Conservation (phyloP, 2,888 invertebrate genomes). For the Lacanobia oleracea region DNA sequence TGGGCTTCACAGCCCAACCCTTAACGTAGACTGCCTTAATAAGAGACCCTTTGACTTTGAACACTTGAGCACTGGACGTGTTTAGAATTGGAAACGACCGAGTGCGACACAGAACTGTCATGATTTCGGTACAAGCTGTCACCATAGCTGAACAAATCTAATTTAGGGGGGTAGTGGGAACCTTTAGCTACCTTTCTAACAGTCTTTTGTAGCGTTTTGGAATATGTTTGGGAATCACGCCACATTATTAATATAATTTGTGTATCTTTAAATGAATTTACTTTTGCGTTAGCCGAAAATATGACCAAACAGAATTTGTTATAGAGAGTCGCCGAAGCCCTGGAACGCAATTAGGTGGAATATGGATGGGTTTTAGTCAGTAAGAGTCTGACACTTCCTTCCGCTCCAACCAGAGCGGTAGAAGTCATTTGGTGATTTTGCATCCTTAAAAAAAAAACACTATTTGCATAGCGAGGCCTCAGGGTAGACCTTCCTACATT, state of each 20-base stretch:
- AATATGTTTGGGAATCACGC: background rate
- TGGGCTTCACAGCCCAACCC: constrained; percentile 8
- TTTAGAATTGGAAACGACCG: constrained; percentile 42
- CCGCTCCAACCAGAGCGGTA: too few species aligned
- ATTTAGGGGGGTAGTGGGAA: constrained; percentile 13
- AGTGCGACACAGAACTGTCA: constrained; percentile 22
- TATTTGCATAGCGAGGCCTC: too few species aligned
- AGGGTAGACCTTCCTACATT: too few species aligned
- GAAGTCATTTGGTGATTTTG: too few species aligned
- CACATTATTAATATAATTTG: background rate
- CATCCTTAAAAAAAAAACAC: too few species aligned
- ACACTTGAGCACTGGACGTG: constrained; percentile 37
- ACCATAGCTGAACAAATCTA: constrained; percentile 29
- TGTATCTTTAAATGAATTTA: background rate
- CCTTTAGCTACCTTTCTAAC: background rate
- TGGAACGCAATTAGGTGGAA: too few species aligned
- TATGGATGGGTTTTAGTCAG: too few species aligned
- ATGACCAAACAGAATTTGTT: background rate
- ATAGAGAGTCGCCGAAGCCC: too few species aligned
- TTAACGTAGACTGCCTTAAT: constrained; percentile 1
- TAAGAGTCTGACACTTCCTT: too few species aligned
- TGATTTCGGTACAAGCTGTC: constrained; percentile 39
- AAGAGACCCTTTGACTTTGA: constrained; percentile 33
- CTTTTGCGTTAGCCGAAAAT: background rate
- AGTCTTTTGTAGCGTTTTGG: background rate